Evolutionary conservation across 2,888 invertebrate genomes (phyloP).

Genomic region (Salpingus planirostris): DNA sequence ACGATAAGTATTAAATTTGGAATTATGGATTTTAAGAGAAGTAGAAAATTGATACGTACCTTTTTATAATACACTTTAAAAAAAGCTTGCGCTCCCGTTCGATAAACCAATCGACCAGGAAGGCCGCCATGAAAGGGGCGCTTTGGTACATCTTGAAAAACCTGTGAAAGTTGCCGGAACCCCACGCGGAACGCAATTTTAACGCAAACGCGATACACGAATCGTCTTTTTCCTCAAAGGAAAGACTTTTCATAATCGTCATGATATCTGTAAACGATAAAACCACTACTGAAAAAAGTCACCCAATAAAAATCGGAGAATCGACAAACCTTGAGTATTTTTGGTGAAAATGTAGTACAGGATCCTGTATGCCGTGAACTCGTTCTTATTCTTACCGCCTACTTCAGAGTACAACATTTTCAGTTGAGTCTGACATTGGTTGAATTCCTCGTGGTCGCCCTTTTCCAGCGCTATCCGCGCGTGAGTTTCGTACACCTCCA

Average conservation of each 20-base stretch:
- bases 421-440: conserved; percentile 98
- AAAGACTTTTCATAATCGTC: conserved; percentile 76
- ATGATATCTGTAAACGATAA: conserved; percentile 82
- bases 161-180: conserved; percentile 82
- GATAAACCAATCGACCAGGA: conserved; percentile 97
- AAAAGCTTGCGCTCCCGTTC: conserved; percentile 89
- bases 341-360: conserved; percentile 97
- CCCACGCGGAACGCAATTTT: conserved; percentile 86
- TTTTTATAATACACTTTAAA: conserved; percentile 86
- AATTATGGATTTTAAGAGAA: too few relatives aligned
- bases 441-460: conserved; percentile 98
- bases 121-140: conserved; percentile 93
- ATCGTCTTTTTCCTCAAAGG: conserved; percentile 67
- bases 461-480: conserved; percentile 95
- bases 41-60: conserved; percentile 69
- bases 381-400: conserved; percentile 65
- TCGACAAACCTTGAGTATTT: conserved; percentile 77
- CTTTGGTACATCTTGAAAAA: conserved; percentile 85
- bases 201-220: conserved; percentile 79
- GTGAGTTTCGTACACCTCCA: conserved; percentile 98
- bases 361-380: conserved; percentile 95
- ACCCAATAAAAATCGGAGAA: not conserved
- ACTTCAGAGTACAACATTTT: conserved; percentile 86
- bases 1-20: too few relatives aligned
- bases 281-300: conserved; percentile 2